A percentile compares a stretch with the other conserved stretches of the same genome.
Conservation (phyloP, 2,888 invertebrate genomes). For the Lypha dubia region DNA sequence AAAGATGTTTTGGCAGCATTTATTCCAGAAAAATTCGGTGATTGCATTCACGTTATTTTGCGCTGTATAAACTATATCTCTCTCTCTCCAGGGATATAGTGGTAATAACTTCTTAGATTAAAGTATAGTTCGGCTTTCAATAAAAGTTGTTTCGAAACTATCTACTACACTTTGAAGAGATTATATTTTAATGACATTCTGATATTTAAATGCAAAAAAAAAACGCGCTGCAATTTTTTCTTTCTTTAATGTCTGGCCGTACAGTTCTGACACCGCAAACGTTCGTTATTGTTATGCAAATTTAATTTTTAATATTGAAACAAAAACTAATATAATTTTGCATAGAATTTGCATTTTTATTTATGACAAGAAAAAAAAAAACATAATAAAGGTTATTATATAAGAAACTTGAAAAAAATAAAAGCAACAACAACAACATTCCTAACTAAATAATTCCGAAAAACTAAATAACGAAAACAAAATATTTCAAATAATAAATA, state of each 20-base stretch:
- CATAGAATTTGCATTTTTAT: conserved; percentile 35
- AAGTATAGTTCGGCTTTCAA: too few species aligned
- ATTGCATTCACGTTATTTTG: too few species aligned
- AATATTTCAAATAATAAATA: conserved; percentile 12
- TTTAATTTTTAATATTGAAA: conserved; percentile 29
- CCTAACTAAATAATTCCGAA: conserved; percentile 56
- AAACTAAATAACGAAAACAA: not conserved
- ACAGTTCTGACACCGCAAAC: not conserved
- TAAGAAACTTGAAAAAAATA: conserved; percentile 1
- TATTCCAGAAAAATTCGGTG: too few species aligned
- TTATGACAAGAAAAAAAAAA: conserved; percentile 20
- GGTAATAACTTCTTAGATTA: too few species aligned
- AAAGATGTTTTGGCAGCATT: too few species aligned
- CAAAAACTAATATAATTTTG: conserved; percentile 41
- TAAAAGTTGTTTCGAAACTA: too few species aligned
- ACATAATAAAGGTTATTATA: too few species aligned
- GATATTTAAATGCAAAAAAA: too few species aligned
- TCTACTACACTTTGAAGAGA: too few species aligned
- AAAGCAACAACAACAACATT: conserved; percentile 48
- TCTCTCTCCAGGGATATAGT: too few species aligned
- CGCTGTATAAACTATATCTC: too few species aligned
- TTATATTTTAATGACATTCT: too few species aligned
- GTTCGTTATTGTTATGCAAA: not conserved
- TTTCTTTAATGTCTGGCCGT: not conserved
- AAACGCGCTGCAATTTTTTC: not conserved